Conservation (phyloP, 2,888 invertebrate species). For the Drosophila engyochracea region DNA sequence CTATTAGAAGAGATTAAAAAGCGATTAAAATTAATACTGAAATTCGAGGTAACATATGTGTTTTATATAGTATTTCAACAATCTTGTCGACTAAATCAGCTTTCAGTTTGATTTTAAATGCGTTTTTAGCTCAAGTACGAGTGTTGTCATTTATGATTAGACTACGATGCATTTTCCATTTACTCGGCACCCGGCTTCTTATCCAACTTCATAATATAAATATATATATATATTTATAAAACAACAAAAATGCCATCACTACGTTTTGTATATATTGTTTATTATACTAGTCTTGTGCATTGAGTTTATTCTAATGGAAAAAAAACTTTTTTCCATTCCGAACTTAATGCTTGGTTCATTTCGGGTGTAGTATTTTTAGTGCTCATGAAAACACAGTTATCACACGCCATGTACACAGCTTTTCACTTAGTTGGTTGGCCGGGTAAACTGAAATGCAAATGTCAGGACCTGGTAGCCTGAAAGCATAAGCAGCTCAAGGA, state of each 20-base stretch:
- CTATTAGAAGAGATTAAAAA: conserved; percentile 17
- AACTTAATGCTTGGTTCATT: conserved; percentile 5
- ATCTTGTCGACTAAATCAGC: neutral
- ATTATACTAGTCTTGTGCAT: neutral
- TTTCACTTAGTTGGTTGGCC: conserved; percentile 55
- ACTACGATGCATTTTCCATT: neutral
- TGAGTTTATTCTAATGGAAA: neutral
- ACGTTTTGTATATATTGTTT: neutral
- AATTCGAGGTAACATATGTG: neutral
- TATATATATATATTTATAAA: neutral
- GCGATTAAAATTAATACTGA: conserved; percentile 2
- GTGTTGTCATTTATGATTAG: neutral
- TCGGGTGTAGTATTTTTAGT: conserved; percentile 7
- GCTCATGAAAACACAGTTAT: conserved; percentile 35
- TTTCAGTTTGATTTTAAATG: conserved; percentile 1
- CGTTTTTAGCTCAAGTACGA: conserved; percentile 1
- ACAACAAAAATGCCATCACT: neutral
- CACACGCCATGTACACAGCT: conserved; percentile 56
- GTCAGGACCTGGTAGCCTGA: conserved; percentile 63
- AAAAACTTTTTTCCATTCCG: neutral
- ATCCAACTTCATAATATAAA: neutral
- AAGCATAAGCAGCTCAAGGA: conserved; percentile 62
- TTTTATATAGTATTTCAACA: neutral
- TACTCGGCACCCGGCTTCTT: neutral
- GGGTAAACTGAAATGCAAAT: conserved; percentile 73